Evolutionary conservation across 2,113 vertebrate genomes (phyloP).

Genomic region (Chloebia gouldiae): DNA sequence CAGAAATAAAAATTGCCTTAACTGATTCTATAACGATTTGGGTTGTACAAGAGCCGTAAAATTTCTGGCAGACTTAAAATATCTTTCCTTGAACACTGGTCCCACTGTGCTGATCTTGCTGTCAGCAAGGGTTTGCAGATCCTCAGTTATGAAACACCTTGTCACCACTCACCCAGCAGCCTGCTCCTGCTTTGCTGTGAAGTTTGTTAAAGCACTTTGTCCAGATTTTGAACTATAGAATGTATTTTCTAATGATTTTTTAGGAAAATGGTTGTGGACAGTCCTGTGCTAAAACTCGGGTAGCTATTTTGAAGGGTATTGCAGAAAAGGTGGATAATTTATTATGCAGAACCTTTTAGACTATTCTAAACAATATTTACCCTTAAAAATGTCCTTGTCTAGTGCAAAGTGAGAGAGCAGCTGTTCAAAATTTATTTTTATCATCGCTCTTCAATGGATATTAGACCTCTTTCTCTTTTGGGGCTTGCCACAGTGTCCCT

Average conservation of each 20-base stretch:
- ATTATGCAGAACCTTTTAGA: not conserved
- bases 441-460: not conserved
- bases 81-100: slow-evolving; percentile 31
- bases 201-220: not conserved
- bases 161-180: slow-evolving; percentile 17
- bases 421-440: slow-evolving; percentile 58
- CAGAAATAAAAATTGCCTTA: slow-evolving; percentile 48
- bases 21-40: not conserved
- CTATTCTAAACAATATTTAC: slow-evolving; percentile 10
- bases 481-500: not conserved
- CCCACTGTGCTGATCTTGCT: slow-evolving; percentile 44
- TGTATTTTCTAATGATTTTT: not conserved
- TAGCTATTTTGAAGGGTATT: not conserved
- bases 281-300: not conserved
- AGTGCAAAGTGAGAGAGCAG: slow-evolving; percentile 9
- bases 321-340: not conserved
- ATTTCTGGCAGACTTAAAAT: slow-evolving; percentile 51
- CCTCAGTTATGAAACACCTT: slow-evolving; percentile 55
- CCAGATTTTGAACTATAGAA: not conserved
- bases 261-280: not conserved
- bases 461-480: slow-evolving; percentile 22
- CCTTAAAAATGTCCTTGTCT: slow-evolving; percentile 43
- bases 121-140: slow-evolving; percentile 29
- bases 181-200: not conserved
- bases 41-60: not conserved